Evolutionary conservation across 2,797 vertebrate genomes (phyloP), one percentile per base, ranked within the genome.

Genomic region (Parotocinclus haroldoi): DNA sequence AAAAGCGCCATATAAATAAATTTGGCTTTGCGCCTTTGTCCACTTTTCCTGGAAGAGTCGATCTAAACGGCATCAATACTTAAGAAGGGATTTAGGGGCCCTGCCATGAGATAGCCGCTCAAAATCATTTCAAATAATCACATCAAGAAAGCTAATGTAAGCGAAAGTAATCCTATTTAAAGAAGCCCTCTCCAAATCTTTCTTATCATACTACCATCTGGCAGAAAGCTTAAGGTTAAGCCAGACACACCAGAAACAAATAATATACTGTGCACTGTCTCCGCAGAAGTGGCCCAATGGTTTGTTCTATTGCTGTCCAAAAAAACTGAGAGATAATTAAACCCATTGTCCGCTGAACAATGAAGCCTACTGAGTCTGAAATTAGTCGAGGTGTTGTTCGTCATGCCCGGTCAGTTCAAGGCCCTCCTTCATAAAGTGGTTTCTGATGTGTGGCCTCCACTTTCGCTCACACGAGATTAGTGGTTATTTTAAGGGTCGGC

Each of bases 151-250:
- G 86, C 78, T 86, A 87, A 88, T 89, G 90, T 86, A 85, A 73
- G 85, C 73, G 86, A 88, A 89, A 89, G 82, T 88, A 89, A 89
- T 91, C 83, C 84, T 85, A 85, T 92, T 89, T 85, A 88, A 87
- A 87, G 82, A 75, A 80, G 81, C 83, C 82, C 81, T 81, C 77
- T 69, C 77, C 77, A 84, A 83, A 86, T 89, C 84, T 88, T 85
- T 86, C 89, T 85, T 83, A 87, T 88, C 89, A 72, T 84, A 82
- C 78, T 76, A 68, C 86, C 83, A 86, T 90, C 86, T 89, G 87
- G 74, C 87, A 79, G 57, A 82, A 82, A 86, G 83, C 87, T 83
- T 71, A 71, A 64, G 76, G 82, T 83, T 83, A 82, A 82, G 46
- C 51, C 17, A 64, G 16, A 73, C 65, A 59, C 53, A 9, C 27